Evolutionary conservation across 2,113 vertebrate species (phyloP).

Genomic region (Petromus typicus): DNA sequence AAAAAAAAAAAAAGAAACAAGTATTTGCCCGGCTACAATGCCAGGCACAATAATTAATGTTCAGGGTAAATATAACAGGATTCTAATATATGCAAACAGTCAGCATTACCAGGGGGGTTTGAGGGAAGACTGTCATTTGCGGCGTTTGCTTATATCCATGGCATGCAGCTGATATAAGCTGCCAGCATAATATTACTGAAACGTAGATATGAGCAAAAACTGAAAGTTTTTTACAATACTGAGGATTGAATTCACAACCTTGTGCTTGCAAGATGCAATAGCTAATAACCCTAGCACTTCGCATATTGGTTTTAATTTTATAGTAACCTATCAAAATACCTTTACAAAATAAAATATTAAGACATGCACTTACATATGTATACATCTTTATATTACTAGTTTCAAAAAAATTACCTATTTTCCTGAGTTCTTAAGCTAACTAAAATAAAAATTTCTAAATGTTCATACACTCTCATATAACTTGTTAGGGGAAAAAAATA

Average conservation of each 20-base stretch:
- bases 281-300: background rate
- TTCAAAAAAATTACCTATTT: background rate
- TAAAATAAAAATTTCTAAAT: slow-evolving; percentile 35
- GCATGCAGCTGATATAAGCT: background rate
- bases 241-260: too few species aligned
- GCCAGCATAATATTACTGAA: background rate
- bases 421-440: background rate
- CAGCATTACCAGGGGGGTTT: background rate
- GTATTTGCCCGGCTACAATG: background rate
- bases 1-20: too few species aligned
- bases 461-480: background rate
- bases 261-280: background rate
- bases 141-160: background rate
- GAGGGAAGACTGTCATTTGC: background rate
- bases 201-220: background rate
- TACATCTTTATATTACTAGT: background rate
- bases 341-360: slow-evolving; percentile 27
- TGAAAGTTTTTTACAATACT: background rate
- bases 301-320: slow-evolving; percentile 15
- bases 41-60: background rate
- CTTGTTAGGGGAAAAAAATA: background rate
- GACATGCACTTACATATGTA: background rate
- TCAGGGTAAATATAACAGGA: background rate
- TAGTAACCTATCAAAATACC: slow-evolving; percentile 15
- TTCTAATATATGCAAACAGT: background rate